Base-by-base conservation (phyloP, 1,140 invertebrate genomes). In the Triops longicaudatus region DNA sequence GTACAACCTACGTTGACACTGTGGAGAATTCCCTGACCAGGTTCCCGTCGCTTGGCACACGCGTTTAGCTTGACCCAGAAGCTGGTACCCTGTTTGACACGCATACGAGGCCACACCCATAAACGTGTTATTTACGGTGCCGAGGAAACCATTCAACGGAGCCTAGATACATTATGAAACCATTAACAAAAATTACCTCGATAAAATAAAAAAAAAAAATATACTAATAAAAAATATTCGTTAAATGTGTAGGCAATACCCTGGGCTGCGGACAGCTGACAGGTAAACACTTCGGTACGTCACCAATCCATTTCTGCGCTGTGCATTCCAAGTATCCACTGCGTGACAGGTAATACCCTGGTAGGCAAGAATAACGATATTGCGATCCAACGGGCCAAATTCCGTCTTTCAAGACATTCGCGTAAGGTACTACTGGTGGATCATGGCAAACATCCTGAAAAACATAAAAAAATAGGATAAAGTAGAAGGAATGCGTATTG, bases 31-130 rank as follows among this genome's bases (percentile, higher is more conserved):
- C 0, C 79, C 81, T 27, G 83, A 82, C 86, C 86, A 87, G 17
- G 79, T 80, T 7, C 85, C 85, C 72, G 81, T 78, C 43, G 83
- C 83, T 28, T 81, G 82, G 76, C 86, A 87, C 44, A 82, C 81
- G 26, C 82, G 78, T 3, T 80, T 81, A 0, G 77, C 75, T 31
- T 81, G 75, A 0, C 86, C 86, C 6, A 81, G 79, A 9, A 85
- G 79, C 37, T 82, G 80, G 80, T 84, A 84, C 12, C 84, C 85
- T 17, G 78, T 74, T 12, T 83, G 75, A 78, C 86, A 87, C 1
- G 28, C 43, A 79, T 85, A 86, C 1, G 80, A 76, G 0, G 84
- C 79, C 41, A 78, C 72, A 14, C 71, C 42, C 28, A 50, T 31
- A 10, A 28, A 76, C 26, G 42, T 14, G 4, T n/a, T 63, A 27